Evolutionary conservation across 2,797 vertebrate genomes (phyloP).

Genomic region (Gymnothorax javanicus): DNA sequence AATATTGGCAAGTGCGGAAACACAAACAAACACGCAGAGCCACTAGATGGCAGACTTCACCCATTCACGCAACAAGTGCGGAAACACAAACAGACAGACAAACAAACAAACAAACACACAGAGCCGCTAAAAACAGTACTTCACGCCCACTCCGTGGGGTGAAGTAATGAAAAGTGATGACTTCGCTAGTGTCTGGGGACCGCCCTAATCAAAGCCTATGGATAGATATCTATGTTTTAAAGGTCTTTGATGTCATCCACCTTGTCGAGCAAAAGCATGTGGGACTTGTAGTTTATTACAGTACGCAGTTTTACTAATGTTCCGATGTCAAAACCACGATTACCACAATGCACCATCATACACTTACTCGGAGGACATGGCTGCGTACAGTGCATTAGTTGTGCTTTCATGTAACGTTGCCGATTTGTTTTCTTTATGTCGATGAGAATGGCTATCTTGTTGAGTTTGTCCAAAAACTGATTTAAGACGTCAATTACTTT

Average conservation of each 20-base stretch:
- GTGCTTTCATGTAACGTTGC: constrained; percentile 66
- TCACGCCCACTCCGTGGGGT: too few species aligned
- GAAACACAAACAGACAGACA: too few species aligned
- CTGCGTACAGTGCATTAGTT: constrained; percentile 65
- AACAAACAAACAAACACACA: too few species aligned
- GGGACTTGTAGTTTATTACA: constrained; percentile 26
- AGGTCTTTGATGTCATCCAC: constrained; percentile 20
- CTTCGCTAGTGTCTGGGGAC: not conserved
- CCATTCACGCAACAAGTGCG: too few species aligned
- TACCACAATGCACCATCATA: constrained; percentile 63
- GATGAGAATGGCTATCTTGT: constrained; percentile 20
- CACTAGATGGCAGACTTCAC: too few species aligned
- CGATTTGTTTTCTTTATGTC: constrained; percentile 44
- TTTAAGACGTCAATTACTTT: constrained; percentile 19
- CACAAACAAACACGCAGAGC: too few species aligned
- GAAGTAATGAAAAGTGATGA: constrained; percentile 16
- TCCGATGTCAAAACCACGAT: constrained; percentile 33
- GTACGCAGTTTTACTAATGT: constrained; percentile 8
- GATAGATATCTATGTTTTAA: constrained; percentile 16
- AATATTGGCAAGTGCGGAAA: too few species aligned
- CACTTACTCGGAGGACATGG: constrained; percentile 68
- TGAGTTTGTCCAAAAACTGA: constrained; percentile 30
- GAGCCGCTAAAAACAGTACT: too few species aligned
- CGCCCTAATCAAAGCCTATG: not conserved
- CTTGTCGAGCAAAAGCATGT: not conserved